Evolutionary conservation across 1,140 invertebrate genomes (phyloP), one percentile per base, ranked within the genome.

Genomic region (Aphelenchoides besseyi): DNA sequence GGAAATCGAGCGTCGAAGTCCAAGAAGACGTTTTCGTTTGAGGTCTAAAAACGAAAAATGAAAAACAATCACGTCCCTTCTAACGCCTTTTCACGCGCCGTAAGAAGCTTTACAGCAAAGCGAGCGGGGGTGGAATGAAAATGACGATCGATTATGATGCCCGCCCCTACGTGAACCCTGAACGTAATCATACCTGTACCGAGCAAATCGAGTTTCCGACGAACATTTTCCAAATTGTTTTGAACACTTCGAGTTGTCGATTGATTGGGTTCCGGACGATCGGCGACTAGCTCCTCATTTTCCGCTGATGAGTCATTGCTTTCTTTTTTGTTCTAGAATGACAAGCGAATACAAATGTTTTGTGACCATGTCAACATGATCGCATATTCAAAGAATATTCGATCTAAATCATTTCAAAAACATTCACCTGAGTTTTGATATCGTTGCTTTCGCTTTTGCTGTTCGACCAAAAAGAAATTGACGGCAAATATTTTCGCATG

Each of bases 21-120:
- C 55, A 33, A 5, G 55, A 8, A 33, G 26, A 29, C 55, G 55
- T 33, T 18, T 59, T 59, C 5, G 5, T 28, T 23, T 28, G 5
- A 59, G 18, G 18, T 59, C 55, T 59, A 33, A 28, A 59, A 59
- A 16, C 41, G 41, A 23, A 48, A 48, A 63, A 3, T 59, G 61
- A 63, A 29, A 26, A 29, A 18, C 23, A 37, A 63, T 9, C 3
- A 29, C 23, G 26, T 63, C 3, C 12, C 18, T 63, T 63, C 3
- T 29, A 63, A 63, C 8, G 3, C 41, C 41, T 48, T 23, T 23
- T 48, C 41, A 16, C 41, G 41, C 41, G 12, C 41, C 41, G 41
- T 48, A 48, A 48, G 41, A 23, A 48, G 41, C 41, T 48, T 48
- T 48, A 48, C 41, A 48, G 41, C 41, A 48, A 48, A 23, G 12